Evolutionary conservation across 2,113 vertebrate species (phyloP), one percentile per base, ranked within the genome.

Genomic region (Epinephelus lanceolatus): DNA sequence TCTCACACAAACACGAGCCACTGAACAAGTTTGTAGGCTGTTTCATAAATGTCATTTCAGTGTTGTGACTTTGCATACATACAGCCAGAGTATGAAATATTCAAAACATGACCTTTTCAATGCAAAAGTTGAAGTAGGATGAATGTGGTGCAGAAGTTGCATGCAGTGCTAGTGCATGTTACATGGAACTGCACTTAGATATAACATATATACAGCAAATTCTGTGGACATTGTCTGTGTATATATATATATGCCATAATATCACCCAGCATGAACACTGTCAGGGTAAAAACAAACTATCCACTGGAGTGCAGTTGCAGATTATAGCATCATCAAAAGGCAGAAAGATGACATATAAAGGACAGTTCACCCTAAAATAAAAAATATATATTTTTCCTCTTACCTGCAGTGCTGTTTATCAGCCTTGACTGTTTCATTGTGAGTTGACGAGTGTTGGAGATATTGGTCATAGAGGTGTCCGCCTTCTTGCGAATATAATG

Each of bases 61-160:
- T 84, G 27, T 23, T 37, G 30, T 37, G 52, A 25, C 62, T 76
- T 88, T 79, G 71, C 75, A 82, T 84, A 17, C 21, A 42, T 25
- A 30, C 2, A 0, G 40, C 17, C 23, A 69, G 21, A 13, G 63
- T 60, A 47, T 49, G 8, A 49, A 70, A 67, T 74, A 89, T 81
- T 89, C 65, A 88, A 89, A 88, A 60, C 10, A 14, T 49, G 71
- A 71, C 59, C 53, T 89, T 79, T 73, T 47, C 18, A 5, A 5
- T 33, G 6, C 7, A 51, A 12, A 1, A 13, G n/a, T 1, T n/a
- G 1, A 63, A n/a, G 4, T 9, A 53, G 33, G 9, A 45, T 52
- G 18, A 2, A 14, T 57, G 57, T 47, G 19, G 17, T 49, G 11
- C 52, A 13, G 2, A 67, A 10, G 13, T 42, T 12, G 37, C 21